Conservation (phyloP, 2,113 vertebrate genomes). For the Anhinga rufa region DNA sequence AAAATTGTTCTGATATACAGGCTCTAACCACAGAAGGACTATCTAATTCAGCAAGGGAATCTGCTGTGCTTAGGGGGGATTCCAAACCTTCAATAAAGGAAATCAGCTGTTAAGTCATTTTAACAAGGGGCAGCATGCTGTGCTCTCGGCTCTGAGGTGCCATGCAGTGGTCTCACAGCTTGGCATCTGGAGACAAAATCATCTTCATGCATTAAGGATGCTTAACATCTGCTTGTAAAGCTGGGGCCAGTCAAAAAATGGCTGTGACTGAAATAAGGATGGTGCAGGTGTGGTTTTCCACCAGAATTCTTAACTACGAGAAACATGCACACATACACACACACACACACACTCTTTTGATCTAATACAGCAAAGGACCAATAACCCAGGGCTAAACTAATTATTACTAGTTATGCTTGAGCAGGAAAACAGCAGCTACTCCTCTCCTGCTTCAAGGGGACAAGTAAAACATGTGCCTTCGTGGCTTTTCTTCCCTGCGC, state of each 20-base stretch:
- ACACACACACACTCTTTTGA: background rate
- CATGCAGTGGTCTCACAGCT: background rate
- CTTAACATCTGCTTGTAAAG: constrained; percentile 24
- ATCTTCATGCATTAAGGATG: background rate
- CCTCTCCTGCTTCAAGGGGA: background rate
- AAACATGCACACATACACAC: background rate
- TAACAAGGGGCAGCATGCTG: constrained; percentile 31
- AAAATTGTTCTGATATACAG: background rate
- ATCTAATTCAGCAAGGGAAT: background rate
- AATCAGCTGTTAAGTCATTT: constrained; percentile 16
- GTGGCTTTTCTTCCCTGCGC: background rate
- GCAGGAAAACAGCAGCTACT: background rate
- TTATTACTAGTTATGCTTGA: background rate
- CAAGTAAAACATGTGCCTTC: background rate
- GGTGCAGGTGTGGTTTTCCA: background rate
- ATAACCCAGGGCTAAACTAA: constrained; percentile 23
- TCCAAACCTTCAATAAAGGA: background rate
- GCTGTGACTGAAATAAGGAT: background rate
- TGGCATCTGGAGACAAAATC: constrained; percentile 11
- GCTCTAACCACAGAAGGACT: background rate
- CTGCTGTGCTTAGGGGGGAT: constrained; percentile 14
- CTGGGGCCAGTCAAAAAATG: background rate
- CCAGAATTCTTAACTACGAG: background rate
- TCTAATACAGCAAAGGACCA: background rate
- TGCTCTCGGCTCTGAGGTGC: background rate